These are phyloP conservation scores for Prolemur simus DNA, from an alignment of 2,113 vertebrate genomes.

Conservation along the genomic window DNA sequence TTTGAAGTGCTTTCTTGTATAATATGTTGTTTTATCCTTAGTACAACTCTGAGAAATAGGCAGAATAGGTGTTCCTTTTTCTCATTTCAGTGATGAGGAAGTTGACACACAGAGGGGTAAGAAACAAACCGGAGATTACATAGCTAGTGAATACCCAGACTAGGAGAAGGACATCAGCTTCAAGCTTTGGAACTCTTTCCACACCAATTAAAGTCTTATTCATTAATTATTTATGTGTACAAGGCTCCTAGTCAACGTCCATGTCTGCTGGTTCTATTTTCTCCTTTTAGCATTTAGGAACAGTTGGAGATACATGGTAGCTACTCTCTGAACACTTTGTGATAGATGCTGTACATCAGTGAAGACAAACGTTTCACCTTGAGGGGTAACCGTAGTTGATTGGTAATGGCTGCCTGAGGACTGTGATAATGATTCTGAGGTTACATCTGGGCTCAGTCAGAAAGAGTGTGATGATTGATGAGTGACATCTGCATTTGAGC, in stretches of 20 bases:
- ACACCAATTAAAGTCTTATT: background rate
- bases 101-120: background rate
- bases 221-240: background rate
- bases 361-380: background rate
- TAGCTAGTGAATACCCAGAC: background rate
- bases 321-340: background rate
- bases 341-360: background rate
- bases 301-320: background rate
- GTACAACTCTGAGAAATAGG: background rate
- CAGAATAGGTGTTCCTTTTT: background rate
- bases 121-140: background rate
- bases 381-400: background rate
- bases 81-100: background rate
- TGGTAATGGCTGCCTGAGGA: background rate
- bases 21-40: background rate
- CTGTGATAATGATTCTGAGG: background rate
- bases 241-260: background rate
- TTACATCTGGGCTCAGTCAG: background rate
- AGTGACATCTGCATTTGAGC: background rate
- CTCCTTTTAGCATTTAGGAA: background rate
- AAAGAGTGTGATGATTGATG: background rate
- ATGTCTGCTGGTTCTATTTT: background rate
- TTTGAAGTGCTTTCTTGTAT: background rate
- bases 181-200: background rate
- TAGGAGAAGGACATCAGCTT: background rate